phyloP scores from a whole-genome alignment of 2,888 invertebrate genomes.

The Andrena camellia region DNA sequence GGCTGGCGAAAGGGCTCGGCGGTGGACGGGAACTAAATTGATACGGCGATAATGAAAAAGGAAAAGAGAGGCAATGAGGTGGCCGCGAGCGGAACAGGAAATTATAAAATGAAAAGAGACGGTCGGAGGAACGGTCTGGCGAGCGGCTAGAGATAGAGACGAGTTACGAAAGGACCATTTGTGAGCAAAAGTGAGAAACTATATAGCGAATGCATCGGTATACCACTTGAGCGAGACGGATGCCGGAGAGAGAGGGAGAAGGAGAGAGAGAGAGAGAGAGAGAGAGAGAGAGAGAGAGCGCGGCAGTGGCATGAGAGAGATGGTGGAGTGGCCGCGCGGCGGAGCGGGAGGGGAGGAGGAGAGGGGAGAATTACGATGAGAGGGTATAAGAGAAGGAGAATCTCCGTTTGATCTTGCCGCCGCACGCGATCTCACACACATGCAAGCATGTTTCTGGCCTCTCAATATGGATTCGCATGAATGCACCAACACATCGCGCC shows the following conservation, averaged over 20 bases:
- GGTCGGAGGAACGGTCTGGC: conserved; percentile 39
- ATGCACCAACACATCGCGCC: conserved; percentile 75
- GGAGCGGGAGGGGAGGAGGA: background rate
- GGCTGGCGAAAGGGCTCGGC: background rate
- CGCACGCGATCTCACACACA: conserved; percentile 83
- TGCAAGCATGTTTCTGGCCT: conserved; percentile 65
- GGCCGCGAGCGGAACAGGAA: conserved; percentile 23
- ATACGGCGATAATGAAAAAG: conserved; percentile 58
- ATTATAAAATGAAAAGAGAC: conserved; percentile 36
- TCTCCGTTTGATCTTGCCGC: conserved; percentile 82
- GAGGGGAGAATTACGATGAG: conserved; percentile 60
- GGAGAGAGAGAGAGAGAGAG: conserved; percentile 2
- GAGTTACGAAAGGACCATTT: conserved; percentile 52
- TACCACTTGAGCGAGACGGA: conserved; percentile 49
- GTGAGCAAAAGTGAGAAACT: conserved; percentile 69
- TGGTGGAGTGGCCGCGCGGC: background rate
- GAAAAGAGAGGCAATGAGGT: conserved; percentile 6
- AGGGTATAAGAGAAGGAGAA: conserved; percentile 64
- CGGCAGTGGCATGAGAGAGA: background rate
- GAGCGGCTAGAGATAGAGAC: conserved; percentile 37
- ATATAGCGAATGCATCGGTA: conserved; percentile 51
- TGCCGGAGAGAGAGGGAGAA: conserved; percentile 9
- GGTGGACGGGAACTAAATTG: conserved; percentile 66
- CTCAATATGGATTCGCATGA: conserved; percentile 76
- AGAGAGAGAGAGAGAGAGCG: background rate